phyloP scores from a whole-genome alignment of 2,113 vertebrate genomes.

The Taxidea taxus region DNA sequence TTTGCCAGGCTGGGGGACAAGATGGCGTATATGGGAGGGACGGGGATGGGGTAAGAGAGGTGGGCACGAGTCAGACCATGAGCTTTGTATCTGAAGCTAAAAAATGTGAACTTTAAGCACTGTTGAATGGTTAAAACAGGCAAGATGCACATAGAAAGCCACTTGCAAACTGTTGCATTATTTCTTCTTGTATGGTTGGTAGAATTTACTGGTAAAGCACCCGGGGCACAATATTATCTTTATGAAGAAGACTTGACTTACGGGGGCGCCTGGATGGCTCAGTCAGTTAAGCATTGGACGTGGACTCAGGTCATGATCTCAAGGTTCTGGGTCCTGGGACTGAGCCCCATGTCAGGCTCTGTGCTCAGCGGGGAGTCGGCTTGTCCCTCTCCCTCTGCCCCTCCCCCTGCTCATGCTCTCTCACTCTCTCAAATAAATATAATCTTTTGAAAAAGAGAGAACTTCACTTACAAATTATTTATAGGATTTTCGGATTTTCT shows the following conservation, averaged over 20 bases:
- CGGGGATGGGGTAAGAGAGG: background rate
- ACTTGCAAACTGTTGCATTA: background rate
- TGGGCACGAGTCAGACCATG: background rate
- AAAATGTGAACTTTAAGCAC: background rate
- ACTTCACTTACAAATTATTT: background rate
- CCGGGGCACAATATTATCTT: background rate
- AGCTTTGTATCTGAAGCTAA: background rate
- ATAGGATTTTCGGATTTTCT: background rate
- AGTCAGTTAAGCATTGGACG: background rate
- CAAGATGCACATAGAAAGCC: background rate
- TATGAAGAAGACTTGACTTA: background rate
- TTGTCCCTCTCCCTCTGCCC: background rate
- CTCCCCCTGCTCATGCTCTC: background rate
- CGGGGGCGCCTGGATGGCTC: background rate
- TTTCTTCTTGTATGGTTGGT: background rate
- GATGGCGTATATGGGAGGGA: background rate
- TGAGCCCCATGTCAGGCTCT: background rate
- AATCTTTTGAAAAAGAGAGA: background rate
- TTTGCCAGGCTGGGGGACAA: background rate
- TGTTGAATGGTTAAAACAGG: background rate
- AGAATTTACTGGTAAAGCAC: background rate
- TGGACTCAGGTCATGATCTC: background rate
- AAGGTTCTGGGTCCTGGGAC: background rate
- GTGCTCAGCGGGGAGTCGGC: background rate
- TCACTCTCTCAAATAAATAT: background rate